These are phyloP conservation scores for Rhea americana DNA, from an alignment of 2,113 vertebrate genomes.

Conservation along the genomic window DNA sequence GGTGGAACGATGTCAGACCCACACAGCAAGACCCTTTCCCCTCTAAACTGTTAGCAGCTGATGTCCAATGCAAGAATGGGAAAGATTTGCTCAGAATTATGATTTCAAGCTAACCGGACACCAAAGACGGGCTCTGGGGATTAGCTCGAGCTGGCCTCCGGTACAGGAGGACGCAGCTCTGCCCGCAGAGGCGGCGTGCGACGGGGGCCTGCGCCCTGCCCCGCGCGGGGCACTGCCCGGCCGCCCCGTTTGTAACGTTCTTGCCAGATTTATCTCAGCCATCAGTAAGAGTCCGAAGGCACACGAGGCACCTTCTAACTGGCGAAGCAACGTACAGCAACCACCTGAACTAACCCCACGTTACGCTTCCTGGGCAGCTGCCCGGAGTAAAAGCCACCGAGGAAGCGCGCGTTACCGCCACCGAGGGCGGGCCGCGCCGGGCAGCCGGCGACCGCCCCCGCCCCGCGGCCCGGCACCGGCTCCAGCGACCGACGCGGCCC, in stretches of 20 bases:
- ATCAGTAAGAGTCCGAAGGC: neutral
- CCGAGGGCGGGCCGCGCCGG: too few relatives aligned
- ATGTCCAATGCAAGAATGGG: neutral
- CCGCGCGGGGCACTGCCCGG: neutral
- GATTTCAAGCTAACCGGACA: neutral
- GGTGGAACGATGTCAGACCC: neutral
- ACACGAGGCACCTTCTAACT: neutral
- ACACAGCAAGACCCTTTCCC: neutral
- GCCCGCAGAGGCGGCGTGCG: neutral
- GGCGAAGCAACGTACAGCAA: neutral
- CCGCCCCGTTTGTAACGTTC: neutral
- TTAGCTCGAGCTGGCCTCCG: neutral
- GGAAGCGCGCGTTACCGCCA: neutral
- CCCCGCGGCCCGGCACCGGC: too few relatives aligned
- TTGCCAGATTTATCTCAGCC: neutral
- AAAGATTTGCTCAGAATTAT: neutral
- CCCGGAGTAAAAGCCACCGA: neutral
- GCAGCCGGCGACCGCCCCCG: too few relatives aligned
- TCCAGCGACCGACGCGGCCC: too few relatives aligned
- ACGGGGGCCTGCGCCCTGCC: neutral
- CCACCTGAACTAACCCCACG: neutral
- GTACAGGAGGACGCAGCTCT: neutral
- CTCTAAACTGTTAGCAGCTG: neutral
- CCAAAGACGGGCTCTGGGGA: neutral
- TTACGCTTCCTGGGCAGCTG: neutral